These are phyloP conservation scores for Corythornis leucogaster DNA, from an alignment of 2,797 vertebrate species.

Conservation along the genomic window DNA sequence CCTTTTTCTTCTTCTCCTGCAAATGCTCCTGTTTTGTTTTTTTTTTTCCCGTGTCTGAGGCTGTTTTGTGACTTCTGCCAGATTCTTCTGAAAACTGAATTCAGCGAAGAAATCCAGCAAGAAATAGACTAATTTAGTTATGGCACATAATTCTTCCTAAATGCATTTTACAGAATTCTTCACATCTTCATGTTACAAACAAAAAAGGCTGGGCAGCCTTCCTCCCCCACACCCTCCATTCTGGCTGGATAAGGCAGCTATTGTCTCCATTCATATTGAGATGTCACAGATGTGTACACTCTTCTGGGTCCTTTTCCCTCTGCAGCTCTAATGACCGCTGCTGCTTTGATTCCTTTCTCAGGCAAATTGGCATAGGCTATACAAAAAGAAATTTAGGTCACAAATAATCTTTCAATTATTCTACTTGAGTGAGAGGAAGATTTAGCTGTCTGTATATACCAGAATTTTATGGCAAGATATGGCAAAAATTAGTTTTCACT, in stretches of 20 bases:
- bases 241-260: not conserved
- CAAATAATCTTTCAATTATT: not conserved
- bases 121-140: not conserved
- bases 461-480: not conserved
- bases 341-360: conserved; percentile 40
- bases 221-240: not conserved
- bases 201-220: not conserved
- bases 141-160: not conserved
- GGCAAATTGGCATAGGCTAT: conserved; percentile 1
- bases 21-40: not conserved
- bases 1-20: not conserved
- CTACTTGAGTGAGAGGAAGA: not conserved
- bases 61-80: not conserved
- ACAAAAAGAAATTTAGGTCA: conserved; percentile 31
- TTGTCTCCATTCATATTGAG: conserved; percentile 49
- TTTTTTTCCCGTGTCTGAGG: not conserved
- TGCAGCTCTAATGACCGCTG: not conserved
- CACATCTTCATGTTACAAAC: not conserved
- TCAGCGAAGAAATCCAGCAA: not conserved
- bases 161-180: not conserved
- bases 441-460: not conserved
- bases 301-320: conserved; percentile 17
- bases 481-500: not conserved
- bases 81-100: not conserved
- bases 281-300: conserved; percentile 53